A percentile compares a stretch with the other conserved stretches of the same genome.
phyloP scores from a whole-genome alignment of 2,113 vertebrate genomes.

The Sander lucioperca region DNA sequence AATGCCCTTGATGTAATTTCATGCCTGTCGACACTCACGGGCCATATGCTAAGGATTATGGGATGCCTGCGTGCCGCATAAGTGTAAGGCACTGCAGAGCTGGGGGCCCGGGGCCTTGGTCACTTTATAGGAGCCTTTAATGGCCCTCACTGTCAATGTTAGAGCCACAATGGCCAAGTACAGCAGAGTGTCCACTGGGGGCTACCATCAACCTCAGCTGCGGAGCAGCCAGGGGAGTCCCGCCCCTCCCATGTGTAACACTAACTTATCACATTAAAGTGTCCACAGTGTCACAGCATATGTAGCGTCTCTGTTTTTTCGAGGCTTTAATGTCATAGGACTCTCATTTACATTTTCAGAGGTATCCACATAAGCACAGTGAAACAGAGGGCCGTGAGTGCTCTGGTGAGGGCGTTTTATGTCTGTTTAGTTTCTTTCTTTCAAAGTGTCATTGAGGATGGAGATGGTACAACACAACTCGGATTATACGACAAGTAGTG shows the following conservation, averaged over 20 bases:
- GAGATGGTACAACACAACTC: constrained; percentile 18
- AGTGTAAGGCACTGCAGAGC: constrained; percentile 51
- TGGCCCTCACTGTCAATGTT: constrained; percentile 52
- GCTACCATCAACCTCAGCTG: constrained; percentile 61
- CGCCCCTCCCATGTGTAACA: constrained; percentile 63
- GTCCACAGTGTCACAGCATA: constrained; percentile 74
- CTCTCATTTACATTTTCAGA: constrained; percentile 67
- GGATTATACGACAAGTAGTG: neutral
- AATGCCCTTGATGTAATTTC: constrained; percentile 98
- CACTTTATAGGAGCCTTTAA: constrained; percentile 78
- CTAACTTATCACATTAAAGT: constrained; percentile 71
- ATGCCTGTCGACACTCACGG: constrained; percentile 89
- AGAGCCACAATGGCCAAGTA: constrained; percentile 65
- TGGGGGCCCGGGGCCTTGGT: constrained; percentile 51
- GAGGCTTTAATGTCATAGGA: constrained; percentile 68
- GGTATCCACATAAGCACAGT: constrained; percentile 64
- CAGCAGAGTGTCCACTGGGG: constrained; percentile 74
- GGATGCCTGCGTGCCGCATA: constrained; percentile 74
- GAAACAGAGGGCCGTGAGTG: constrained; percentile 56
- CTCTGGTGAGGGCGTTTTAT: constrained; percentile 48
- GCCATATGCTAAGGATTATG: constrained; percentile 88
- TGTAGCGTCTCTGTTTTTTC: constrained; percentile 58
- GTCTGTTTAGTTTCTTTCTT: constrained; percentile 26
- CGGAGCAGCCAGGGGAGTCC: constrained; percentile 62
- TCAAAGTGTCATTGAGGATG: constrained; percentile 61